Evolutionary conservation across 2,113 vertebrate species (phyloP), one percentile per base, ranked within the genome.

Genomic region (Gnathonemus echidnorhynchus): DNA sequence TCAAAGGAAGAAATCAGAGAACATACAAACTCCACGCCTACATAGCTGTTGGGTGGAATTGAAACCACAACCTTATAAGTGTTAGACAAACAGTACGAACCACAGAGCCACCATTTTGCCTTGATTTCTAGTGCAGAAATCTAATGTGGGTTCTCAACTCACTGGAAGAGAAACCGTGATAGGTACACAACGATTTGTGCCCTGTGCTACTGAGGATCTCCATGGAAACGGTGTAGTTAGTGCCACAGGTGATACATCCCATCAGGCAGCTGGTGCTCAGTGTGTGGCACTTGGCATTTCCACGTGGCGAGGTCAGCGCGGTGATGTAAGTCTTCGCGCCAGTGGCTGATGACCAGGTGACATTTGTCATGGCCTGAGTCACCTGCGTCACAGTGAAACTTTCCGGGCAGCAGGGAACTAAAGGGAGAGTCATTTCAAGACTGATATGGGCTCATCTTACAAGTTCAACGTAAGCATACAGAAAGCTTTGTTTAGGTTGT

Each of bases 241-340:
- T 95, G 27, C 97, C 95, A 31, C 98, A 99, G 0, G 96, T 96
- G 92, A 99, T 96, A 92, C 98, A 99, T 93, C 98, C 98, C 95
- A 99, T 95, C 56, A 98, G 95, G 93, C 98, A 99, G 92, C 96
- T 95, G 88, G 94, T 96, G 52, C 97, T 96, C 87, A 93, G 93
- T 0, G 97, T 97, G 94, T 95, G 98, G 92, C 98, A 99, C 89
- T 96, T 96, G n/a, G 97, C 97, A 3, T 95, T 92, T 58, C 97
- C 97, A 1, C 90, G 93, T 0, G 92, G 86, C 39, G 98, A 98
- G 0, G 95, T 96, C 93, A 99, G 92, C 3, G 95, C 92, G 1
- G 95, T 94, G 88, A 96, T 11, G 7, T 97, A 98, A 0, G 95
- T 95, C 89, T 95, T 94, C 0, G 97, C 97, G 15, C 96, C 97